Conservation (phyloP, 2,888 invertebrate genomes). For the Muscina levida region DNA sequence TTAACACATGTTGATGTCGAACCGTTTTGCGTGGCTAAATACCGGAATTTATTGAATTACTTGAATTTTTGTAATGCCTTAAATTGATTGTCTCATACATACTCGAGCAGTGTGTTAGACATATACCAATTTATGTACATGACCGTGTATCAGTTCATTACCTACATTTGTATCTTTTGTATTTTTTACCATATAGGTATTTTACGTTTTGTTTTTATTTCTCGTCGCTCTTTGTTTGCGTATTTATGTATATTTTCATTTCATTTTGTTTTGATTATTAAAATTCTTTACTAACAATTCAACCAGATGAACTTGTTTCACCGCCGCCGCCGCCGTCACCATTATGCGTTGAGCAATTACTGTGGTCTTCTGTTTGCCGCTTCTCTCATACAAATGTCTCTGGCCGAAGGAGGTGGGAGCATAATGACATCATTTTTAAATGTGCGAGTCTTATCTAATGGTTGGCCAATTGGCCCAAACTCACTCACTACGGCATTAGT, state of each 20-base stretch:
- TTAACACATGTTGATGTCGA: too few relatives aligned
- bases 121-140: too few relatives aligned
- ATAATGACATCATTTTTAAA: conserved; percentile 55
- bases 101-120: not conserved
- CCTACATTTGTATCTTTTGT: not conserved
- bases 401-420: too few relatives aligned
- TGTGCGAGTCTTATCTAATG: conserved; percentile 44
- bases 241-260: conserved; percentile 10
- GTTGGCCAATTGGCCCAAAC: not conserved
- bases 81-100: not conserved
- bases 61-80: too few relatives aligned
- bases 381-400: not conserved
- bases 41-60: too few relatives aligned
- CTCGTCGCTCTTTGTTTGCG: too few relatives aligned
- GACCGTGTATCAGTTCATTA: too few relatives aligned
- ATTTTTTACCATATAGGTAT: not conserved
- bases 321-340: not conserved
- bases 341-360: too few relatives aligned
- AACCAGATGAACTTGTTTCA: not conserved
- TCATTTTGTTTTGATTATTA: conserved; percentile 47
- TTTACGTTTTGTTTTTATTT: not conserved
- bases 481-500: too few relatives aligned
- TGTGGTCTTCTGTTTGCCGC: not conserved
- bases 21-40: too few relatives aligned
- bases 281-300: conserved; percentile 37